phyloP scores from a whole-genome alignment of 1,140 invertebrate species.

The Platorchestia sp. region DNA sequence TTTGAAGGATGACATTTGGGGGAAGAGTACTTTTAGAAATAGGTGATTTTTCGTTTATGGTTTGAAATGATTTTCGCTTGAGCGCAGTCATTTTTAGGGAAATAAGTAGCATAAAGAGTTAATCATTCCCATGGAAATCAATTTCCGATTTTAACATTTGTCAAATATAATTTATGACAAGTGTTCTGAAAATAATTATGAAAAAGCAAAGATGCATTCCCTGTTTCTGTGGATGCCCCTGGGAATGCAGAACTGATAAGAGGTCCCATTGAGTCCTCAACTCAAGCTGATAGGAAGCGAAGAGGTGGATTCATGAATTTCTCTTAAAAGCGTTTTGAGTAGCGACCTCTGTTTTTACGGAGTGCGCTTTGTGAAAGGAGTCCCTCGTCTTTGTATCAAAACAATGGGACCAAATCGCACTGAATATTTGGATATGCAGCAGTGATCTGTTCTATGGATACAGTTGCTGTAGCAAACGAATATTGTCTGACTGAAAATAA shows the following conservation, averaged over 20 bases:
- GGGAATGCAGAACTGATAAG: background rate
- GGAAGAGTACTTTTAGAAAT: background rate
- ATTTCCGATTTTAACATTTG: background rate
- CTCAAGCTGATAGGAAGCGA: background rate
- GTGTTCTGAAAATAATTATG: background rate
- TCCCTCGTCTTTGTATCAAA: background rate
- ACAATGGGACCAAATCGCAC: background rate
- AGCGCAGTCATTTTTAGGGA: background rate
- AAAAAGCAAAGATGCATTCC: background rate
- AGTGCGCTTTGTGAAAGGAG: background rate
- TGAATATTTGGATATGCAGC: background rate
- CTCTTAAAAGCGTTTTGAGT: background rate
- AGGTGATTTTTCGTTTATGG: background rate
- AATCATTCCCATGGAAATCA: background rate
- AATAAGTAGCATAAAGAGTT: background rate
- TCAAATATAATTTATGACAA: background rate
- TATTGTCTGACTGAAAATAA: background rate
- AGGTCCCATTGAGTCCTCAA: background rate
- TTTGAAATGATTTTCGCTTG: background rate
- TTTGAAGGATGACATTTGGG: background rate
- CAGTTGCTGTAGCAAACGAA: background rate
- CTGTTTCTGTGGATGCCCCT: background rate
- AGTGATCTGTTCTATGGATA: background rate
- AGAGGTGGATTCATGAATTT: background rate
- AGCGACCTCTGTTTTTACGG: background rate